Percentiles rank a stretch among this genome's conserved stretches.
Conservation (phyloP, 2,888 invertebrate genomes). For the Lithosia quadra region DNA sequence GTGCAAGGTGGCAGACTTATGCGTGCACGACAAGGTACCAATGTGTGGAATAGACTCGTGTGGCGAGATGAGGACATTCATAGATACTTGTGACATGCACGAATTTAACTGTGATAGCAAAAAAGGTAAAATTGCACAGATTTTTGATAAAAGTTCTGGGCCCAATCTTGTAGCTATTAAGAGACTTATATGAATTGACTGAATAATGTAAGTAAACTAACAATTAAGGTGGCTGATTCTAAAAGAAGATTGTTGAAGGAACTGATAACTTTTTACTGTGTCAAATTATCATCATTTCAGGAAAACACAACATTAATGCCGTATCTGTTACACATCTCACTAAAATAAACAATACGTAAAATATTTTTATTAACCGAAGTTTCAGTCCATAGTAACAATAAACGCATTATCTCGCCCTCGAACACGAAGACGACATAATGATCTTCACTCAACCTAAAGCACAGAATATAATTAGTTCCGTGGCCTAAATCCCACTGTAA, state of each 20-base stretch:
- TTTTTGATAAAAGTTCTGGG: background rate
- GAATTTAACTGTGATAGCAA: slow-evolving; percentile 84
- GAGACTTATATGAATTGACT: background rate
- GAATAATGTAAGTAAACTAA: no score
- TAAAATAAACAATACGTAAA: no score
- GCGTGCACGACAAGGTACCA: slow-evolving; percentile 82
- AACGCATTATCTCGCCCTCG: background rate
- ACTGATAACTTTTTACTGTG: no score
- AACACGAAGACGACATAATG: no score
- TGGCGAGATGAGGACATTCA: slow-evolving; percentile 83
- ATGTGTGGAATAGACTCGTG: slow-evolving; percentile 84
- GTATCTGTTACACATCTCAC: no score
- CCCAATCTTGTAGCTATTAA: no score
- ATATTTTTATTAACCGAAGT: no score
- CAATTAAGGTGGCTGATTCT: no score
- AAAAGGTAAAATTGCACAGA: slow-evolving; percentile 69
- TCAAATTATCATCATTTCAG: no score
- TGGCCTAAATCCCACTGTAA: background rate
- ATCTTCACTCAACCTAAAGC: background rate
- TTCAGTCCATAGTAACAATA: background rate
- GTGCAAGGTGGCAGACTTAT: slow-evolving; percentile 81
- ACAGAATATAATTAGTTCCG: no score
- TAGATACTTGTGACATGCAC: slow-evolving; percentile 82
- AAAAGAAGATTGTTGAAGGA: no score
- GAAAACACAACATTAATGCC: no score